These are phyloP conservation scores for Hypena proboscidalis DNA, from an alignment of 2,888 invertebrate genomes.

Conservation along the genomic window DNA sequence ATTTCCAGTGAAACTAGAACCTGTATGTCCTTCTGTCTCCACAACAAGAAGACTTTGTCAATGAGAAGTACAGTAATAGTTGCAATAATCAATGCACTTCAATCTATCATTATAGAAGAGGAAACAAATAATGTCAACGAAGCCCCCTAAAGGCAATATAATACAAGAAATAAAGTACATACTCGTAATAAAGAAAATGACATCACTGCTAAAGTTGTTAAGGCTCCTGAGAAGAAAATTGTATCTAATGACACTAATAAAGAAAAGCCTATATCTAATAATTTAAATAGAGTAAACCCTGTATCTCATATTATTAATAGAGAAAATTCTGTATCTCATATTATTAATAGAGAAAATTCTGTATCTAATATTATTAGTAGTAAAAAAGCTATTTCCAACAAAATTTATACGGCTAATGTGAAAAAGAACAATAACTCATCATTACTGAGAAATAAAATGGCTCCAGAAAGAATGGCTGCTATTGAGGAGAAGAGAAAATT, in stretches of 20 bases:
- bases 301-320: no score
- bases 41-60: no score
- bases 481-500: conserved; percentile 74
- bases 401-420: no score
- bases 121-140: neutral
- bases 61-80: no score
- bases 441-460: conserved; percentile 41
- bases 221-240: no score
- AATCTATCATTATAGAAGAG: neutral
- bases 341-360: no score
- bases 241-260: no score
- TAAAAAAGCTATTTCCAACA: no score
- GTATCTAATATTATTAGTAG: no score
- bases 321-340: no score
- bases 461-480: conserved; percentile 67
- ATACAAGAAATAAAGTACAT: neutral
- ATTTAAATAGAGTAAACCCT: neutral
- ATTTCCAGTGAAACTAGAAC: conserved; percentile 46
- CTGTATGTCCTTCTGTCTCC: conserved; percentile 59
- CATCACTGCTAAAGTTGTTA: no score
- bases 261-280: no score
- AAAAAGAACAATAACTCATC: conserved; percentile 10
- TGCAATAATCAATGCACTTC: neutral
- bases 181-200: neutral
- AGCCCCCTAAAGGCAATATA: neutral